phyloP scores from a whole-genome alignment of 2,113 vertebrate genomes.

The Gymnarchus niloticus region DNA sequence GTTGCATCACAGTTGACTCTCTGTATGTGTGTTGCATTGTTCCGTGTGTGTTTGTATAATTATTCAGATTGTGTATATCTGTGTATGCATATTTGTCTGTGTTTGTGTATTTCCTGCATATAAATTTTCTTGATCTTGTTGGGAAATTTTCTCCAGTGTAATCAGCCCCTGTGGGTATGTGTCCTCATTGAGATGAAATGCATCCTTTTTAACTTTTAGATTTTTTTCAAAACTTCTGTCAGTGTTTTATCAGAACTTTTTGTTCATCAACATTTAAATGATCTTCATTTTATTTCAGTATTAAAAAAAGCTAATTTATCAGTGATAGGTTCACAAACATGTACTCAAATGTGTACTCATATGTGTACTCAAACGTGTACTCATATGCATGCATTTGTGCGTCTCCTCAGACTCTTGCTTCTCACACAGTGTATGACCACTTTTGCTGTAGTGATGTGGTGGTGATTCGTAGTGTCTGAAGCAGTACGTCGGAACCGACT shows the following conservation, averaged over 20 bases:
- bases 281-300: not conserved
- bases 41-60: not conserved
- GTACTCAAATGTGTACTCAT: not conserved
- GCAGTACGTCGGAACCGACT: not conserved
- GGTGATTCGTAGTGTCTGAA: not conserved
- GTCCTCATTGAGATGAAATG: not conserved
- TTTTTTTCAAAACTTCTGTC: not conserved
- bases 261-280: not conserved
- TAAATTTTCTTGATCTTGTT: not conserved
- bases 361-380: not conserved
- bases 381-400: not conserved
- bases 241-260: not conserved
- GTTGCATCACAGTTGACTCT: not conserved
- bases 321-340: not conserved
- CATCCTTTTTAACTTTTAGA: not conserved
- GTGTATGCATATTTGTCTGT: slow-evolving; percentile 16
- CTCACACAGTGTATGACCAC: not conserved
- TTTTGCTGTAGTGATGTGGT: not conserved
- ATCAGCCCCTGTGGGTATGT: not conserved
- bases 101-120: not conserved
- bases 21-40: slow-evolving; percentile 4
- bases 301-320: too few species aligned
- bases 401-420: not conserved
- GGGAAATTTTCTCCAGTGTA: not conserved
- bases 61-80: not conserved